phyloP scores from a whole-genome alignment of 2,888 invertebrate genomes.

The Subacronicta megacephala region DNA sequence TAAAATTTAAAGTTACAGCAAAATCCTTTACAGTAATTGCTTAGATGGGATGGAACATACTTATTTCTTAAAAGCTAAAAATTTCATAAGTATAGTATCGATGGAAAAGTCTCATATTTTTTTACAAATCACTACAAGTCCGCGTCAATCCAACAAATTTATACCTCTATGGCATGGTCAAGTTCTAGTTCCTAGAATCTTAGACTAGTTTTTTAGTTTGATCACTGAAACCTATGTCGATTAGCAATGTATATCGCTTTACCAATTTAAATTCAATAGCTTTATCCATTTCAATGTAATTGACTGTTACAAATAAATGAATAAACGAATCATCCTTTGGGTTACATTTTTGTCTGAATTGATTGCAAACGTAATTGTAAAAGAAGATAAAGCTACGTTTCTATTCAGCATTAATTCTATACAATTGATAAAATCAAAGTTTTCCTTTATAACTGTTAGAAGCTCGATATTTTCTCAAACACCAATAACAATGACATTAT shows the following conservation, averaged over 20 bases:
- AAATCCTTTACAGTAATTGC: too few species aligned
- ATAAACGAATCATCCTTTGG: constrained; percentile 13
- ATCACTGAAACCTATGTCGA: constrained; percentile 29
- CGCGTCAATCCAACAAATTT: constrained; percentile 5
- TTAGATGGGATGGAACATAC: too few species aligned
- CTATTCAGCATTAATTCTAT: neutral
- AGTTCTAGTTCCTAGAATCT: constrained; percentile 26
- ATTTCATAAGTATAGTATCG: too few species aligned
- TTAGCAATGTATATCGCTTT: constrained; percentile 34
- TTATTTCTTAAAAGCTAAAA: too few species aligned
- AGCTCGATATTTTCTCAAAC: constrained; percentile 26
- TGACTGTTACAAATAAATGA: constrained; percentile 28
- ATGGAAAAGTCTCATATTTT: too few species aligned
- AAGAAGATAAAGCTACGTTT: neutral
- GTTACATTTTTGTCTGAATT: neutral
- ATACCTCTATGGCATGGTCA: constrained; percentile 21
- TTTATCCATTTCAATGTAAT: constrained; percentile 40
- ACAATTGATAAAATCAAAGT: constrained; percentile 9
- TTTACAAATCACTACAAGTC: too few species aligned
- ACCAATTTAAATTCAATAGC: constrained; percentile 44
- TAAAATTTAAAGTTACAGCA: too few species aligned
- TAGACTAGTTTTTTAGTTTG: constrained; percentile 16
- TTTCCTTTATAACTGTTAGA: constrained; percentile 15
- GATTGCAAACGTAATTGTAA: neutral
- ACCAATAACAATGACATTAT: constrained; percentile 32